phyloP scores from a whole-genome alignment of 2,888 invertebrate genomes.

The Dolichomitus sp. region DNA sequence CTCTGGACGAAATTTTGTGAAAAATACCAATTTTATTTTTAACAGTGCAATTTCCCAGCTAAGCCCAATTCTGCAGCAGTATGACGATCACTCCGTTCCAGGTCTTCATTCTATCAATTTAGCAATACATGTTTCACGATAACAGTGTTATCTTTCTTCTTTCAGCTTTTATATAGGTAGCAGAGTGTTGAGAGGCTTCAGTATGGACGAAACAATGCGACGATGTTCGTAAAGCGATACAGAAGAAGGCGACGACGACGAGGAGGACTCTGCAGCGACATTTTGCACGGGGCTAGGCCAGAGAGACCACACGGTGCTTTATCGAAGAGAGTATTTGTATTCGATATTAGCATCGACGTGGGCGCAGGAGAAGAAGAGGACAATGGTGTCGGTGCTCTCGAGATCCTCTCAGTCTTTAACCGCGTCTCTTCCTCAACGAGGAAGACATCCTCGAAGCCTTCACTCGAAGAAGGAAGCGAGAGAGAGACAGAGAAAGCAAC shows the following conservation, averaged over 20 bases:
- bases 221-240: slow-evolving; percentile 4
- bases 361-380: slow-evolving; percentile 77
- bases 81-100: background rate
- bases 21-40: too few species aligned
- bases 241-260: slow-evolving; percentile 18
- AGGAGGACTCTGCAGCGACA: slow-evolving; percentile 10
- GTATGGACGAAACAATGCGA: slow-evolving; percentile 22
- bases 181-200: background rate
- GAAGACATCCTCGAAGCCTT: slow-evolving; percentile 22
- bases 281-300: slow-evolving; percentile 2
- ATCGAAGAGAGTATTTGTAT: slow-evolving; percentile 77
- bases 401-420: slow-evolving; percentile 13
- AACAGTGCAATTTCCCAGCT: background rate
- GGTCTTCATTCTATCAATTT: background rate
- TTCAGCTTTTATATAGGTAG: background rate
- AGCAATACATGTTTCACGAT: slow-evolving; percentile 13
- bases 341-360: slow-evolving; percentile 81
- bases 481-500: slow-evolving; percentile 4
- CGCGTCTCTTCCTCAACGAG: slow-evolving; percentile 21
- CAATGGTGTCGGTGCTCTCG: slow-evolving; percentile 73
- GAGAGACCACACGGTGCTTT: slow-evolving; percentile 70
- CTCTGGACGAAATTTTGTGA: background rate
- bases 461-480: slow-evolving; percentile 14
- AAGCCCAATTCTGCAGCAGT: background rate
- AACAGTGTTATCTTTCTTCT: background rate